A percentile compares a stretch with the other conserved stretches of the same genome.
phyloP scores from a whole-genome alignment of 2,797 vertebrate species.

The Peromyscus aztecus region DNA sequence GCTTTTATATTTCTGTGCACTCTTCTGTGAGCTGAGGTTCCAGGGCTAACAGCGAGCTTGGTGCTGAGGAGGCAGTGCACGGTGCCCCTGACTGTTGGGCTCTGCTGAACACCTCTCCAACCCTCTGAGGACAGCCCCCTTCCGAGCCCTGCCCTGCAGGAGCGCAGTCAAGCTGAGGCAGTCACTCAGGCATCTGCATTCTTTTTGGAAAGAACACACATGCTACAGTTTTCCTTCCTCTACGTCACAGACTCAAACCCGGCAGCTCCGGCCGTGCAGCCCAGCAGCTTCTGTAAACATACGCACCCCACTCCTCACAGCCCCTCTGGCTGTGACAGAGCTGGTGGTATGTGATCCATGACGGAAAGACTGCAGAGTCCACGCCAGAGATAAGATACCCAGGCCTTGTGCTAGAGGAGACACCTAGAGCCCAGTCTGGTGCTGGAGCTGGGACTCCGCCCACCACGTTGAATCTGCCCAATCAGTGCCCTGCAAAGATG shows the following conservation, averaged over 20 bases:
- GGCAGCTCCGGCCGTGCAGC: slow-evolving; percentile 29
- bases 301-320: not conserved
- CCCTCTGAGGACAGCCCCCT: slow-evolving; percentile 73
- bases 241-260: slow-evolving; percentile 44
- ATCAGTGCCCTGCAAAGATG: not conserved
- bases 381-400: not conserved
- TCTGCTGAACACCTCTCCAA: slow-evolving; percentile 80
- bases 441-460: slow-evolving; percentile 40
- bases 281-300: not conserved
- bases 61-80: slow-evolving; percentile 80
- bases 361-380: not conserved
- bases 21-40: slow-evolving; percentile 83
- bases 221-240: slow-evolving; percentile 7
- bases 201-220: slow-evolving; percentile 69
- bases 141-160: slow-evolving; percentile 68
- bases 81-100: slow-evolving; percentile 79
- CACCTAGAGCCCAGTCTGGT: slow-evolving; percentile 4
- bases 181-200: slow-evolving; percentile 67
- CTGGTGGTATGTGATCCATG: not conserved
- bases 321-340: slow-evolving; percentile 12
- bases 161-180: slow-evolving; percentile 29
- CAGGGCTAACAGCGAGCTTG: slow-evolving; percentile 81
- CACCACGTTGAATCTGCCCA: not conserved
- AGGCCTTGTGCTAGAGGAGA: slow-evolving; percentile 26
- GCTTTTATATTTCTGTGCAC: slow-evolving; percentile 84